Base-by-base conservation (phyloP, 2,888 invertebrate species). In the Mimumesa dahlbomi region DNA sequence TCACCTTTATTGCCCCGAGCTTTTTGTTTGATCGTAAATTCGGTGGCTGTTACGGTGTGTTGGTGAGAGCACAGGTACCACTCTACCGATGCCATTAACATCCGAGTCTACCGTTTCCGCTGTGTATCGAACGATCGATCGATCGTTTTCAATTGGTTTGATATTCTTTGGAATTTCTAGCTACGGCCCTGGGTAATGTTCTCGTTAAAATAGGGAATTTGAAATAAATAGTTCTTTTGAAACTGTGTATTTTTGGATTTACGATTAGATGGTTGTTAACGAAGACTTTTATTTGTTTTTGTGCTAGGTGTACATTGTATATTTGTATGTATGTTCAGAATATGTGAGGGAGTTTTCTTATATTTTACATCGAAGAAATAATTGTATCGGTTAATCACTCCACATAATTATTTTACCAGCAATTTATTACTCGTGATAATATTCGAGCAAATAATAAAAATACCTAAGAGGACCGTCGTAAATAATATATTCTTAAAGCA, bases 11-110 rank as follows among this genome's bases (percentile, higher is more conserved):
- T 84, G 74, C 84, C 62, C 70, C 77, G 70, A 70, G 77, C 81
- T 84, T 84, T 83, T 85, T 85, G 83, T 84, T 83, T 56, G 82
- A 85, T 85, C 87, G 76, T 87, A 88, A 88, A 87, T 87, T 84
- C 86, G 81, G 84, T 84, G 86, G 86, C 84, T 65, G 65, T 38
- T 66, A 7, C 25, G 25, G 25, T 7, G 38, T 18, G 62, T 25
- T 31, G 25, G 45, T n/a, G 45, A 16, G 46, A 42, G 64, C 57
- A 38, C 64, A 58, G 49, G 53, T 61, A 67, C 34, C 56, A 34
- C 22, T 46, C 29, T 34, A 9, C n/a, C n/a, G 31, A 43, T 43
- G 19, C 2, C 18, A 9, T 16, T 29, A 21, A 48, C n/a, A 16
- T n/a, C 4, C 34, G 49, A 9, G 16, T n/a, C n/a, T 43, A 36